phyloP scores from a whole-genome alignment of 1,140 invertebrate genomes.

The Uloborus diversus region DNA sequence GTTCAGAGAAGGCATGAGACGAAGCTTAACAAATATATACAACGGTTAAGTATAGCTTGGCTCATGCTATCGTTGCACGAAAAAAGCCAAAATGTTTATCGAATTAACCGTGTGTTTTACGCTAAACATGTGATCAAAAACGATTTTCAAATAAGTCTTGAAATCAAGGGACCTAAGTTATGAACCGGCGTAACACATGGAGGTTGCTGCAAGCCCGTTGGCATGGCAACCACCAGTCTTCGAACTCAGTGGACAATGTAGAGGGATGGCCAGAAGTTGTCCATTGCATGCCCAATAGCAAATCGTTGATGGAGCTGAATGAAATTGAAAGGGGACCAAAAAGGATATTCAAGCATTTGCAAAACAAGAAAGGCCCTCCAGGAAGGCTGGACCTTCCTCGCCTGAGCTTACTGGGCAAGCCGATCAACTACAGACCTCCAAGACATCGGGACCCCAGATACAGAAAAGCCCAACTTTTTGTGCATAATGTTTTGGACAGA shows the following conservation, averaged over 20 bases:
- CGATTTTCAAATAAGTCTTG: too few species aligned
- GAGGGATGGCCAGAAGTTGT: not conserved
- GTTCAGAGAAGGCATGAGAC: too few species aligned
- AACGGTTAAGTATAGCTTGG: too few species aligned
- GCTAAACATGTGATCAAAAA: too few species aligned
- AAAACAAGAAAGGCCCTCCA: slow-evolving; percentile 23
- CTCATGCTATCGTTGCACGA: too few species aligned
- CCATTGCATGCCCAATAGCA: not conserved
- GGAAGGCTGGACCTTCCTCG: slow-evolving; percentile 64
- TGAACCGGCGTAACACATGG: slow-evolving; percentile 32
- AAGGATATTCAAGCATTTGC: slow-evolving; percentile 34
- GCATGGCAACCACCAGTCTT: not conserved
- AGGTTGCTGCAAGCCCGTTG: slow-evolving; percentile 23
- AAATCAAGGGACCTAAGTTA: too few species aligned
- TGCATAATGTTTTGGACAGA: slow-evolving; percentile 93
- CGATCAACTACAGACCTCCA: slow-evolving; percentile 75
- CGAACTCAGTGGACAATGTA: not conserved
- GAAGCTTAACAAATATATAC: too few species aligned
- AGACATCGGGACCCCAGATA: slow-evolving; percentile 87
- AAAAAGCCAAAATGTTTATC: too few species aligned
- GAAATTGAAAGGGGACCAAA: slow-evolving; percentile 7
- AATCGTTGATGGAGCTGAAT: slow-evolving; percentile 15
- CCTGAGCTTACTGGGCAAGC: slow-evolving; percentile 88
- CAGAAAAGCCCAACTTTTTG: slow-evolving; percentile 83
- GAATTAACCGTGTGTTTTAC: too few species aligned